Evolutionary conservation across 2,888 invertebrate genomes (phyloP).

Genomic region (Morpho deidamia): DNA sequence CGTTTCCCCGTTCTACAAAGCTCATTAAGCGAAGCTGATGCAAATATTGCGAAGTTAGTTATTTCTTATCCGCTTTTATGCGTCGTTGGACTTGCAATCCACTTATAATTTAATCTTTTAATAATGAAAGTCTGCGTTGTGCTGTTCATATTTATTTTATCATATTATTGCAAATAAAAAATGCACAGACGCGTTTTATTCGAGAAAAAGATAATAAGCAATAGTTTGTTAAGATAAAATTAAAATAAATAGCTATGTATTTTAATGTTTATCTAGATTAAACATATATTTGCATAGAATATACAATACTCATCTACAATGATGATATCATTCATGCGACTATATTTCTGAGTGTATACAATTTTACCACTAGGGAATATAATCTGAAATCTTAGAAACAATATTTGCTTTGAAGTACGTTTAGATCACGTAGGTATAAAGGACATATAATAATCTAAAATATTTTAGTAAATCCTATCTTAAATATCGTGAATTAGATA

Average conservation of each 20-base stretch:
- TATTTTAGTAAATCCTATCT: background rate
- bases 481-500: no score
- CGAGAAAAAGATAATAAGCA: no score
- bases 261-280: background rate
- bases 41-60: constrained; percentile 9
- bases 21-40: constrained; percentile 6
- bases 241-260: background rate
- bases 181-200: no score
- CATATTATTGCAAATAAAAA: background rate
- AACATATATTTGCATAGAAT: background rate
- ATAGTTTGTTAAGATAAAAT: background rate
- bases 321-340: background rate
- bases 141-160: background rate
- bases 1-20: constrained; percentile 2
- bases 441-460: background rate
- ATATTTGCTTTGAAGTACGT: background rate
- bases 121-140: constrained; percentile 1
- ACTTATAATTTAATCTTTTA: background rate
- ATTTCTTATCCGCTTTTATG: constrained; percentile 6
- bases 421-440: background rate
- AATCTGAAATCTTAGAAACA: constrained; percentile 4
- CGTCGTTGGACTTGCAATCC: constrained; percentile 5
- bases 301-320: background rate
- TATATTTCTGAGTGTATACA: constrained; percentile 2
- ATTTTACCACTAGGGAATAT: constrained; percentile 1